A percentile compares a stretch with the other conserved stretches of the same genome.
Evolutionary conservation across 2,113 vertebrate species (phyloP).

Genomic region (Cyprinodon brontotheroides): DNA sequence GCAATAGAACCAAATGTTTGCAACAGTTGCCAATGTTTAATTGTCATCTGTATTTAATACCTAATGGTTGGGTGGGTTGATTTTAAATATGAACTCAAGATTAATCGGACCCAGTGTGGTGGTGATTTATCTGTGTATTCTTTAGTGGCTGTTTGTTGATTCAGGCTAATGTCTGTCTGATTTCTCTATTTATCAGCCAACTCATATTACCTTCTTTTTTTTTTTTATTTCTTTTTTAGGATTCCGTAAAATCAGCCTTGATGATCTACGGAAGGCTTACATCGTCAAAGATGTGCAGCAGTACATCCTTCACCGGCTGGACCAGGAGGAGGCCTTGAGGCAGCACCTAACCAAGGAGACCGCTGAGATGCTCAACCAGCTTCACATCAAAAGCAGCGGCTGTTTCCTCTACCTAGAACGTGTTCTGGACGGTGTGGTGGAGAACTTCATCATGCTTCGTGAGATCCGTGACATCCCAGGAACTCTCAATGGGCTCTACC

Average conservation of each 20-base stretch:
- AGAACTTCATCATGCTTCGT: constrained; percentile 95
- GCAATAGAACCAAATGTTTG: background rate
- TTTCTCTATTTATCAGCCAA: background rate
- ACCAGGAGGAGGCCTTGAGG: constrained; percentile 95
- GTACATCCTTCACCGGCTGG: constrained; percentile 95
- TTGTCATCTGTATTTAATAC: constrained; percentile 36
- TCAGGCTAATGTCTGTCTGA: background rate
- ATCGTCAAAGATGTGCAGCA: constrained; percentile 98
- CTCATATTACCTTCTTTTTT: constrained; percentile 3
- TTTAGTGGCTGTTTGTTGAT: background rate
- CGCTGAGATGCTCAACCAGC: constrained; percentile 97
- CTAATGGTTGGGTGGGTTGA: constrained; percentile 42
- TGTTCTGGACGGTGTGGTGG: constrained; percentile 96
- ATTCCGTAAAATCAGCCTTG: constrained; percentile 97
- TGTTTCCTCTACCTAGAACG: constrained; percentile 97
- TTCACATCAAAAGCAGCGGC: constrained; percentile 98
- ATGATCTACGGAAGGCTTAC: constrained; percentile 95
- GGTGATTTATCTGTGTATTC: background rate
- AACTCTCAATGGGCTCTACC: constrained; percentile 95
- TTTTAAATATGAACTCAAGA: constrained; percentile 37
- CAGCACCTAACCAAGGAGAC: constrained; percentile 99
- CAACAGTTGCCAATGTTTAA: constrained; percentile 4
- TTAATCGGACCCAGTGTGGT: constrained; percentile 13
- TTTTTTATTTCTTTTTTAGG: constrained; percentile 74
- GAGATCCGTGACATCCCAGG: constrained; percentile 98